These are phyloP conservation scores for Chanos chanos DNA, from an alignment of 2,797 vertebrate species.

Conservation along the genomic window DNA sequence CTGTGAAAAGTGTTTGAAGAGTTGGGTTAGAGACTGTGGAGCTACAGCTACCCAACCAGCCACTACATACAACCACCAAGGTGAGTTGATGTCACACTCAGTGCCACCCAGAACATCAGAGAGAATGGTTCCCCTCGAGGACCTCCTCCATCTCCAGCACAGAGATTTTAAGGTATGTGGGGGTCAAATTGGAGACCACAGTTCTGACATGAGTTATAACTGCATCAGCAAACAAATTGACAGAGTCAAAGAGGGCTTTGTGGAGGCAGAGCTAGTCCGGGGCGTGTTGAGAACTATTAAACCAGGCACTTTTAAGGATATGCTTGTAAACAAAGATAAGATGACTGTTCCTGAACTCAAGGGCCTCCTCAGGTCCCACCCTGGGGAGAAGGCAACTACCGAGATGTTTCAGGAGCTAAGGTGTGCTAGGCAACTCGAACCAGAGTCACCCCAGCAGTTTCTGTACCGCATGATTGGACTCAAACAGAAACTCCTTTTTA, in stretches of 20 bases:
- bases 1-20: too few species aligned
- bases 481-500: conserved; percentile 27
- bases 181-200: conserved; percentile 31
- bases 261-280: conserved; percentile 4
- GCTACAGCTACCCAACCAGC: too few species aligned
- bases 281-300: conserved; percentile 21
- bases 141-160: not conserved
- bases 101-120: too few species aligned
- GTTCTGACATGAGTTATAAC: conserved; percentile 22
- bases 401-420: conserved; percentile 40
- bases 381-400: conserved; percentile 28
- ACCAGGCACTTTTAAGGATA: conserved; percentile 35
- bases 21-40: too few species aligned
- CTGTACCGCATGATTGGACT: conserved; percentile 32
- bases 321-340: conserved; percentile 30
- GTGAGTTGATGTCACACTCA: too few species aligned
- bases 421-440: conserved; percentile 24
- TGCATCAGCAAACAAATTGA: conserved; percentile 27
- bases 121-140: not conserved
- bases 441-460: conserved; percentile 38
- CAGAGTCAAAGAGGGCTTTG: conserved; percentile 16
- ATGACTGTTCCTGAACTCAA: conserved; percentile 15
- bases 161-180: conserved; percentile 33
- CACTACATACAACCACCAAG: too few species aligned
- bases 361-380: conserved; percentile 31